Evolutionary conservation across 2,797 vertebrate genomes (phyloP).

Genomic region (Gouania willdenowi): DNA sequence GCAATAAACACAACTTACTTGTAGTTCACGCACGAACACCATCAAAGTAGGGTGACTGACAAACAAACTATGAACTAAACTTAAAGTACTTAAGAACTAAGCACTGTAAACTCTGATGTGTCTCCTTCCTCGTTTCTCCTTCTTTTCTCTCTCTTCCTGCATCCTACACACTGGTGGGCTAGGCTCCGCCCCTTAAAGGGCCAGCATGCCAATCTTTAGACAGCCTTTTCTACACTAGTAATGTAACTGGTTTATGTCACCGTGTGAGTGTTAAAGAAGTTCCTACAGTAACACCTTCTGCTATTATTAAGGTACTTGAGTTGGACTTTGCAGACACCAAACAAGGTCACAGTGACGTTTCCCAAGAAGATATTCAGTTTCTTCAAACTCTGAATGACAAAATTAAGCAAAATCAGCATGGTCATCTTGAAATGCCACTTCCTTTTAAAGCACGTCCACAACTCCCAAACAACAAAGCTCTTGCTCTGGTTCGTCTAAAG

Average conservation of each 20-base stretch:
- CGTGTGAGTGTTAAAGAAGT: not conserved
- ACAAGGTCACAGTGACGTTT: not conserved
- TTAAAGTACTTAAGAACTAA: no score
- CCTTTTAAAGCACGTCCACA: not conserved
- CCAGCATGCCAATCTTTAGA: no score
- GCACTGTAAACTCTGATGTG: no score
- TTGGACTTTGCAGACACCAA: not conserved
- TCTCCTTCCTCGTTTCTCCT: no score
- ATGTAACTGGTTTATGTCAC: not conserved
- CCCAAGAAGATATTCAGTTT: constrained; percentile 4
- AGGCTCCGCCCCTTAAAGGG: no score
- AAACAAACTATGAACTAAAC: no score
- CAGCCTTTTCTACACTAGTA: no score
- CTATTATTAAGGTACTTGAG: not conserved
- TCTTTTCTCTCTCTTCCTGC: no score
- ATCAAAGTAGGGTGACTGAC: no score
- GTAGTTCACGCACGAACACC: no score
- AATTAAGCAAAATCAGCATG: not conserved
- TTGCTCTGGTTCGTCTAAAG: not conserved
- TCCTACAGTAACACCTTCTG: not conserved
- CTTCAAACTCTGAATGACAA: not conserved
- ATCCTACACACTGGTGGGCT: no score
- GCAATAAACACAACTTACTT: no score
- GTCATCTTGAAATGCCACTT: constrained; percentile 2
- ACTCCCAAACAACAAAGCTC: not conserved